A percentile compares a stretch with the other conserved stretches of the same genome.
phyloP scores from a whole-genome alignment of 35 echinoderm and acorn worm genomes.

The Chiridota heheva region DNA sequence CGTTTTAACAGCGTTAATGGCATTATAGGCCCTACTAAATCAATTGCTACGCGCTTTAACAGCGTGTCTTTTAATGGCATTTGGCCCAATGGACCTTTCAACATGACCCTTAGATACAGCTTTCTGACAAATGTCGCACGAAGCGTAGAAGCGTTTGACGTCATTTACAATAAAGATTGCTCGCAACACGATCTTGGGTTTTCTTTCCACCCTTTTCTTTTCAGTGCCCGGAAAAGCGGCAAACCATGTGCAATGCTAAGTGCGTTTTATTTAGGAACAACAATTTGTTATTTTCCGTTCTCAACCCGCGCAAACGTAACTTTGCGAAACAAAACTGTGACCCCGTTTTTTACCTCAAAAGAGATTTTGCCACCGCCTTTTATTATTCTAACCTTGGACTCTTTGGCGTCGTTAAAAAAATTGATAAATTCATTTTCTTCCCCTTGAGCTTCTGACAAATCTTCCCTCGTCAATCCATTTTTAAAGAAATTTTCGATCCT shows the following conservation, averaged over 20 bases:
- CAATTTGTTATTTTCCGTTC: conserved; percentile 15
- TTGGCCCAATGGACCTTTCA: conserved; percentile 20
- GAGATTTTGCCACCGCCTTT: not conserved
- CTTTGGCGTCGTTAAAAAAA: not conserved
- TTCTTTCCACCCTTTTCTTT: conserved; percentile 11
- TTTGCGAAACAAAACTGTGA: not conserved
- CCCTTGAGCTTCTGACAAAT: too few relatives aligned
- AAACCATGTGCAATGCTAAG: conserved; percentile 26
- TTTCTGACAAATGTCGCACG: conserved; percentile 62
- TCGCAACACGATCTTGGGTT: conserved; percentile 23
- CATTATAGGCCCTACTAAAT: conserved; percentile 64
- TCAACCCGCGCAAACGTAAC: too few relatives aligned
- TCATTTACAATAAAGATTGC: conserved; percentile 49
- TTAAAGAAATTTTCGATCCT: not conserved
- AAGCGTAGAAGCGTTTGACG: conserved; percentile 48
- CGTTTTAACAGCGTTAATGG: too few relatives aligned
- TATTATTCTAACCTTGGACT: not conserved
- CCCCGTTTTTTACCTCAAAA: conserved; percentile 24
- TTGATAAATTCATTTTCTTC: not conserved
- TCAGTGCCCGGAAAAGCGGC: conserved; percentile 4
- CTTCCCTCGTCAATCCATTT: not conserved
- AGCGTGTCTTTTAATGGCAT: conserved; percentile 66
- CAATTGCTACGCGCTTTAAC: conserved; percentile 57
- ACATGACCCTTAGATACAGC: conserved; percentile 32
- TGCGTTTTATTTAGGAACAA: conserved; percentile 11